Percentiles rank a stretch among this genome's conserved stretches.
Conservation (phyloP, 2,113 vertebrate genomes). For the Felis chaus region DNA sequence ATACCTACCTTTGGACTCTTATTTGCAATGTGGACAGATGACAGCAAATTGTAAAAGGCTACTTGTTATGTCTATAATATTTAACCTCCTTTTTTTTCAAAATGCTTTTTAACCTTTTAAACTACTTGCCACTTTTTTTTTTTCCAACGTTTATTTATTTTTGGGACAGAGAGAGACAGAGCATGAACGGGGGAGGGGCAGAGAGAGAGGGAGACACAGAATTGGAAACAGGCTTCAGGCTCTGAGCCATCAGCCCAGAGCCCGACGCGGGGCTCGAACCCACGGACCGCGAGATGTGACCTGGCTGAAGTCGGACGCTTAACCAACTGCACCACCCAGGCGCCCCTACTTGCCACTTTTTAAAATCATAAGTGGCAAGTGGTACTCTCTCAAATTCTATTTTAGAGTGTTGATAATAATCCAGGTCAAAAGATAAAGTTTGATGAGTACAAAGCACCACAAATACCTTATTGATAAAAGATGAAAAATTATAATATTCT, state of each 20-base stretch:
- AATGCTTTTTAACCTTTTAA: background rate
- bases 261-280: too few species aligned
- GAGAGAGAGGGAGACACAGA: too few species aligned
- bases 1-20: background rate
- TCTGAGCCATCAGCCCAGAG: too few species aligned
- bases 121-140: too few species aligned
- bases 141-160: too few species aligned
- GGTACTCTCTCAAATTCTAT: slow-evolving; percentile 50
- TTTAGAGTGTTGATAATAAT: slow-evolving; percentile 51
- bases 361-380: slow-evolving; percentile 40
- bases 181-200: too few species aligned
- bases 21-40: background rate
- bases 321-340: too few species aligned
- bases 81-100: background rate
- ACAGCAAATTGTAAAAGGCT: background rate
- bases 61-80: background rate
- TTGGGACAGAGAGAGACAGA: too few species aligned
- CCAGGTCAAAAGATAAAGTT: slow-evolving; percentile 61
- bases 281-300: too few species aligned
- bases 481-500: slow-evolving; percentile 68
- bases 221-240: too few species aligned
- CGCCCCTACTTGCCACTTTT: too few species aligned
- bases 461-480: slow-evolving; percentile 43
- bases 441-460: background rate
- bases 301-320: too few species aligned